These are phyloP conservation scores for Oreocharis arfaki DNA, from an alignment of 2,113 vertebrate genomes.

Conservation along the genomic window DNA sequence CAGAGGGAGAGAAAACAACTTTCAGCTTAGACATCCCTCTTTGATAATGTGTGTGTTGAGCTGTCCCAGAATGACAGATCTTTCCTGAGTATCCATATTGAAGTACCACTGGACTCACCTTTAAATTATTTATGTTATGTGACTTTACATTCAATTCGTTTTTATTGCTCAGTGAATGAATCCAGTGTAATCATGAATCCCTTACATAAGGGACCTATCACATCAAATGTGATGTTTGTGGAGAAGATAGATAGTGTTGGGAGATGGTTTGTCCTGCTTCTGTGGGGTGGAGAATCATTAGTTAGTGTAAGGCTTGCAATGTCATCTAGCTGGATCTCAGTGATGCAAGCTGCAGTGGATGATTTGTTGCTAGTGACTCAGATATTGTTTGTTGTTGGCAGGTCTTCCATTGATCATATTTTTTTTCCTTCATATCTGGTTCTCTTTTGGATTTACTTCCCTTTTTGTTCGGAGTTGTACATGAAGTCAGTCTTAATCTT, in stretches of 20 bases:
- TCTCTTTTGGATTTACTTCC: background rate
- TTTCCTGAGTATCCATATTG: background rate
- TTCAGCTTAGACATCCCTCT: background rate
- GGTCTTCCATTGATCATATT: background rate
- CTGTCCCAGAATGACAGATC: background rate
- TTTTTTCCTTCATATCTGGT: background rate
- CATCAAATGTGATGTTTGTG: background rate
- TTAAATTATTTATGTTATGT: background rate
- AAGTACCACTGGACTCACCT: background rate
- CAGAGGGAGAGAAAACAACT: background rate
- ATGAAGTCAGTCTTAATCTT: background rate
- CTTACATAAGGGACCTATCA: background rate
- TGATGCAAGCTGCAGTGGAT: background rate
- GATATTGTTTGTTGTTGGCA: background rate
- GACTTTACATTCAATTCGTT: background rate
- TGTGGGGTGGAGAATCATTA: background rate
- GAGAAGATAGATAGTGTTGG: background rate
- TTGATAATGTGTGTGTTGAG: background rate
- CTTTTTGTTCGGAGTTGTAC: background rate
- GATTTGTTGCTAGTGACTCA: constrained; percentile 4
- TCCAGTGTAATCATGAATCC: background rate
- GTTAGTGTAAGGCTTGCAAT: constrained; percentile 21
- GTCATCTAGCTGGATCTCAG: constrained; percentile 41
- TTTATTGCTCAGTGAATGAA: background rate
- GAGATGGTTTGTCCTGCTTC: background rate